These are phyloP conservation scores for Euspilapteryx auroguttella DNA, from an alignment of 2,888 invertebrate genomes.

Conservation along the genomic window DNA sequence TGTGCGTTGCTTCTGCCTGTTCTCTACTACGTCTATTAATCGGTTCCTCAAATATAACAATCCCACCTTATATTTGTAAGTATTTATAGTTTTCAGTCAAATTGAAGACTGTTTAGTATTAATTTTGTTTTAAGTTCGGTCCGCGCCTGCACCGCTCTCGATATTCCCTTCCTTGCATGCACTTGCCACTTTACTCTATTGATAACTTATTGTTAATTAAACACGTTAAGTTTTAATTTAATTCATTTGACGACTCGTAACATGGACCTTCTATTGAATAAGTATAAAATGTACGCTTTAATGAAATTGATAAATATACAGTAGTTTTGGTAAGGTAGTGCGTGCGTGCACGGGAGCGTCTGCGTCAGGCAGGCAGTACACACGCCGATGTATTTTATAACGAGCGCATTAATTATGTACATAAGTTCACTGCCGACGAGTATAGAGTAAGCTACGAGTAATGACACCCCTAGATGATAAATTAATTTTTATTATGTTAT, in stretches of 20 bases:
- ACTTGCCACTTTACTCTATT: conserved; percentile 33
- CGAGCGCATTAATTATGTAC: conserved; percentile 16
- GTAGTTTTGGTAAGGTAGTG: conserved; percentile 21
- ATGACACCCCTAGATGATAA: conserved; percentile 3
- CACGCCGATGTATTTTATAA: conserved; percentile 8
- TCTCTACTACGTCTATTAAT: neutral
- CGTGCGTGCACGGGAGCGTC: conserved; percentile 31
- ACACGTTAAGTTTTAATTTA: too few relatives aligned
- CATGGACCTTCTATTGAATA: too few relatives aligned
- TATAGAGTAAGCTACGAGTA: too few relatives aligned
- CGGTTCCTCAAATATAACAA: conserved; percentile 10
- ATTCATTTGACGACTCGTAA: too few relatives aligned
- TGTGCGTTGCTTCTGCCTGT: conserved; percentile 2
- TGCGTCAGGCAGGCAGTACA: neutral
- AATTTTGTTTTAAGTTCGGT: neutral
- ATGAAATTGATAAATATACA: conserved; percentile 55
- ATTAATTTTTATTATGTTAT: conserved; percentile 1
- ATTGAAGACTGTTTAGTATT: conserved; percentile 37
- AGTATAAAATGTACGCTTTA: conserved; percentile 46
- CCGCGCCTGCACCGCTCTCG: too few relatives aligned
- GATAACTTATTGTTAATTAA: too few relatives aligned
- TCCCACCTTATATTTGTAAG: conserved; percentile 52
- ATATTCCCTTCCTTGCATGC: conserved; percentile 40
- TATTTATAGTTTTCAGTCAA: conserved; percentile 51
- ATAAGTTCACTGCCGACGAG: conserved; percentile 33